phyloP scores from a whole-genome alignment of 2,797 vertebrate genomes.

The Botia kubotai region DNA sequence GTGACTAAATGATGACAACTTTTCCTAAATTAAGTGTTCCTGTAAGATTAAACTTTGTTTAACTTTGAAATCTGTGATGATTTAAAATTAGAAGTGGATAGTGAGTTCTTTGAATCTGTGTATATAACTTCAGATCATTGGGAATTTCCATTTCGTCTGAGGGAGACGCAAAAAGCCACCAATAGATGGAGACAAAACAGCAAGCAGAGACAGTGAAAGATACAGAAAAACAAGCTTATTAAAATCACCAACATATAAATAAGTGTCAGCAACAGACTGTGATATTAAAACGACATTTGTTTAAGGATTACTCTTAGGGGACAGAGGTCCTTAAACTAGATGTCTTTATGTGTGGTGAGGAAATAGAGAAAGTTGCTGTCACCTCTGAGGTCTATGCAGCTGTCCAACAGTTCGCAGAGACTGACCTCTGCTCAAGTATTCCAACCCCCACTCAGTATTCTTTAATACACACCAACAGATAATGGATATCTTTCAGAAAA shows the following conservation, averaged over 20 bases:
- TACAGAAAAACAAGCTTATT: neutral
- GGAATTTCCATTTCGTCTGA: neutral
- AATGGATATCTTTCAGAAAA: conserved; percentile 30
- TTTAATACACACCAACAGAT: conserved; percentile 14
- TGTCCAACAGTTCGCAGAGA: neutral
- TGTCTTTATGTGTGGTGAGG: neutral
- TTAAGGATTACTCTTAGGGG: neutral
- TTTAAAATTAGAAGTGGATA: neutral
- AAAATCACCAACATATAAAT: conserved; percentile 26
- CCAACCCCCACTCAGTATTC: neutral
- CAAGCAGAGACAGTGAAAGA: neutral
- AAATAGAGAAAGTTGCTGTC: neutral
- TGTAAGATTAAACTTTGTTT: neutral
- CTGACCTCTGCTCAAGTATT: conserved; percentile 28
- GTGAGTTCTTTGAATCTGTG: neutral
- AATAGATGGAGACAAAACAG: conserved; percentile 62
- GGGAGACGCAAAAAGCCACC: conserved; percentile 30
- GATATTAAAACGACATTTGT: neutral
- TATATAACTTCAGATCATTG: neutral
- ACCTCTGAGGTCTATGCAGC: neutral
- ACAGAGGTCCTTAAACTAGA: neutral
- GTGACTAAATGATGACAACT: neutral
- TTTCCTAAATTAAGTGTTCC: neutral
- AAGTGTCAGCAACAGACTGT: neutral
- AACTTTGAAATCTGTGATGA: neutral